Base-by-base conservation (phyloP, 2,888 invertebrate genomes). In the Dryococelus australis region DNA sequence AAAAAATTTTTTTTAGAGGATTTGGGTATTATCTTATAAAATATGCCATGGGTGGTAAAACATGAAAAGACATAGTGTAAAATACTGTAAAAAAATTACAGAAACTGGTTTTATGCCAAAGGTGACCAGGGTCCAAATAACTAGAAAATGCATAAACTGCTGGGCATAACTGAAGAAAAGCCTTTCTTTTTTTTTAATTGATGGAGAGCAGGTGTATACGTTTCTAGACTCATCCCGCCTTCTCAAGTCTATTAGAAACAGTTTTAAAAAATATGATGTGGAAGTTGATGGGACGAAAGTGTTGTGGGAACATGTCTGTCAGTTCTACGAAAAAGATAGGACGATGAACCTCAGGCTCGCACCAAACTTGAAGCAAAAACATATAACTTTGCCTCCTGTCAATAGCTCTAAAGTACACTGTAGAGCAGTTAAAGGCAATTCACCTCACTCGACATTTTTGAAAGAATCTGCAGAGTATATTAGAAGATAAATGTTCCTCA, bases 221-320 rank as follows among this genome's bases (percentile, higher is more conserved):
- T n/a, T n/a, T 65, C 80, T 79, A 9, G 87, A 87, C 35, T 24
- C 81, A 24, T 51, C 87, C 43, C 87, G 85, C 51, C 87, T 87
- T 20, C 28, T 87, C 26, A 87, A 87, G 51, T 87, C 87, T n/a
- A 53, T 87, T 9, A 65, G 87, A 20, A 87, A 87, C 8, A 87
- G n/a, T n/a, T n/a, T n/a, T n/a, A 87, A 86, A 81, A 86, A 84
- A 26, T 53, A 86, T 79, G 79, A 35, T 84, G 84, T 86, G 28
- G n/a, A 53, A 27, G 24, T 43, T 85, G 28, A 83, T 28, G 53
- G 53, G 10, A 43, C 86, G 26, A 13, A 27, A 9, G 51, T 8
- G 27, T 43, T 1, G 10, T 87, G 87, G 87, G 35, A 81, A 6
- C 24, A 27, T 81, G 84, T 87, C 27, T 65, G 26, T 35, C 65